Conservation (phyloP, 2,888 invertebrate species). For the Nomada ruficornis region DNA sequence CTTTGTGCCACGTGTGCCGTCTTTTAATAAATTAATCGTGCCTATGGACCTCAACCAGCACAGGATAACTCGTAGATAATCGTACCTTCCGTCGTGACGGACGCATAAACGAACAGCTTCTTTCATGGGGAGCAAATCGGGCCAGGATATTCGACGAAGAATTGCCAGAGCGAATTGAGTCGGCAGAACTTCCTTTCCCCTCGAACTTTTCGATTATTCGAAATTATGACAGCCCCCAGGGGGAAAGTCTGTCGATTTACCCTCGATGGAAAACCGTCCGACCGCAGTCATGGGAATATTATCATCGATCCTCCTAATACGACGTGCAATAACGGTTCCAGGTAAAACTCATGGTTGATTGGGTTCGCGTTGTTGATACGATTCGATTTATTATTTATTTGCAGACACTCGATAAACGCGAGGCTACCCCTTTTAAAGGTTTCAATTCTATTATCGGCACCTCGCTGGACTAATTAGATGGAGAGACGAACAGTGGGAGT, state of each 20-base stretch:
- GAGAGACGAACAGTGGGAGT: background rate
- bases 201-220: slow-evolving; percentile 80
- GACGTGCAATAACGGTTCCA: background rate
- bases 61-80: background rate
- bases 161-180: slow-evolving; percentile 72
- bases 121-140: background rate
- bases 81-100: slow-evolving; percentile 2
- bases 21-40: slow-evolving; percentile 21
- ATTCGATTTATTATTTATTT: background rate
- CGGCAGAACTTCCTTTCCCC: slow-evolving; percentile 73
- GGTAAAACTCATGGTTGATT: background rate
- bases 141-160: slow-evolving; percentile 42
- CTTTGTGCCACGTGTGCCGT: background rate
- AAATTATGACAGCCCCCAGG: slow-evolving; percentile 73
- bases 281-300: slow-evolving; percentile 7
- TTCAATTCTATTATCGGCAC: slow-evolving; percentile 23
- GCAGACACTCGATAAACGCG: background rate
- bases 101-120: slow-evolving; percentile 60
- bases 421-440: background rate
- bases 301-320: slow-evolving; percentile 25
- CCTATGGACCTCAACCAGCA: background rate
- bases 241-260: slow-evolving; percentile 18
- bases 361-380: background rate
- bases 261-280: slow-evolving; percentile 12
- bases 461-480: slow-evolving; percentile 24